A percentile compares a stretch with the other conserved stretches of the same genome.
Evolutionary conservation across 2,797 vertebrate genomes (phyloP).

Genomic region (Neosalanx taihuensis): DNA sequence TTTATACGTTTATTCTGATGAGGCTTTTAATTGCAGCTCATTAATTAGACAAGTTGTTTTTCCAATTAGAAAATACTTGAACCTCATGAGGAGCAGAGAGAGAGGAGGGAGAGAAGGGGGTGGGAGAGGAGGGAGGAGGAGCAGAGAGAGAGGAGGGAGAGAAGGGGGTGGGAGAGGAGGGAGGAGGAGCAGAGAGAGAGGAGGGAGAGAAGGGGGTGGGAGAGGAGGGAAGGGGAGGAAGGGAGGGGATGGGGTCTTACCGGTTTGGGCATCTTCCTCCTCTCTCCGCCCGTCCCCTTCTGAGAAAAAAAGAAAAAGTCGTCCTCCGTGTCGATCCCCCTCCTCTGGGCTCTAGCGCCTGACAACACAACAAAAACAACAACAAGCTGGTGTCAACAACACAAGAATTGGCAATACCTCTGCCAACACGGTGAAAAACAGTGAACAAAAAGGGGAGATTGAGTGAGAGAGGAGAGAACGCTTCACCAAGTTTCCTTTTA

Average conservation of each 20-base stretch:
- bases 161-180: too few species aligned
- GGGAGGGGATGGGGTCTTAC: conserved; percentile 58
- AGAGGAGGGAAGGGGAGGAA: too few species aligned
- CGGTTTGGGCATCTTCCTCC: conserved; percentile 77
- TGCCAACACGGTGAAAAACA: neutral
- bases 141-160: too few species aligned
- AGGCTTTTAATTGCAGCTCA: too few species aligned
- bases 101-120: too few species aligned
- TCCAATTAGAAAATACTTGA: too few species aligned
- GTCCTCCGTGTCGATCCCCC: conserved; percentile 11
- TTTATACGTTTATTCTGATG: too few species aligned
- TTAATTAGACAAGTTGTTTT: too few species aligned
- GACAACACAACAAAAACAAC: neutral
- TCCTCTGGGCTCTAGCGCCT: conserved; percentile 7
- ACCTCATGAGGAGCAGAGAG: neutral
- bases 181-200: too few species aligned
- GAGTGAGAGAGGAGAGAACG: neutral
- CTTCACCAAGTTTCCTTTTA: neutral
- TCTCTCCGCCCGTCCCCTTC: conserved; percentile 48
- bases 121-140: too few species aligned
- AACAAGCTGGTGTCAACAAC: neutral
- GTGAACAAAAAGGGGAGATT: neutral
- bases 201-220: neutral
- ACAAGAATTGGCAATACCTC: neutral
- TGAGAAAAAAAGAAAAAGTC: conserved; percentile 15